Conservation (phyloP, 1,140 invertebrate species). For the Plectus sambesii region DNA sequence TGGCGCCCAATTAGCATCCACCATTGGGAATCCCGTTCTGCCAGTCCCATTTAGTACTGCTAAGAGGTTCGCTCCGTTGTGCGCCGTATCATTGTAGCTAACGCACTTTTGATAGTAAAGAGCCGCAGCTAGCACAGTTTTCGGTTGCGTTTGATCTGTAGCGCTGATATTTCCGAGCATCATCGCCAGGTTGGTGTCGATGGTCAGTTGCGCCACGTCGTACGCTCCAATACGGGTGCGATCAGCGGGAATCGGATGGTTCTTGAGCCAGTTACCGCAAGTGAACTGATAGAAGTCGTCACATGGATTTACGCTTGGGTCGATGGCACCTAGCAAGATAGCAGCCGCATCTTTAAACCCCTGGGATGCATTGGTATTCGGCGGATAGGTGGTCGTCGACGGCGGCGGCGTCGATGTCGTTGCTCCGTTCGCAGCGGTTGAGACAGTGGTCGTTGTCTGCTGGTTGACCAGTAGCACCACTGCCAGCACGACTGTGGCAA, state of each 20-base stretch:
- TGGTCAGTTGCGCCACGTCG: slow-evolving; percentile 23
- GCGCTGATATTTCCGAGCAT: no score
- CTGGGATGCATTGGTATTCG: no score
- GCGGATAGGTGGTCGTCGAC: no score
- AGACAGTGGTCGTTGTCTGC: not conserved
- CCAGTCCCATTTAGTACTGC: no score
- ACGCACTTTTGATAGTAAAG: no score
- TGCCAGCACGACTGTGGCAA: slow-evolving; percentile 28
- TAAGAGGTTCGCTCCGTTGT: no score
- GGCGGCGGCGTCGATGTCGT: not conserved
- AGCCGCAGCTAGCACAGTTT: no score
- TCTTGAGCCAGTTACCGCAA: slow-evolving; percentile 52
- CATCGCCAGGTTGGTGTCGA: no score
- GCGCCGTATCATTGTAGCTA: no score
- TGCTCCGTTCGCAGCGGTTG: not conserved
- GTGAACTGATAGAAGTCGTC: slow-evolving; percentile 54
- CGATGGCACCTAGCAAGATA: slow-evolving; percentile 49
- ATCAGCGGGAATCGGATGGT: slow-evolving; percentile 43
- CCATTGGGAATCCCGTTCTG: slow-evolving; percentile 11
- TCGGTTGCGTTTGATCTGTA: no score
- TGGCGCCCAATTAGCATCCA: slow-evolving; percentile 4
- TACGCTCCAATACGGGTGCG: slow-evolving; percentile 26
- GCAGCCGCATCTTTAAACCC: slow-evolving; percentile 22
- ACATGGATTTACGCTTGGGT: slow-evolving; percentile 51
- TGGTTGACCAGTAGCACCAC: slow-evolving; percentile 21